Base-by-base conservation (phyloP, 2,888 invertebrate genomes). In the Endotricha flammealis region DNA sequence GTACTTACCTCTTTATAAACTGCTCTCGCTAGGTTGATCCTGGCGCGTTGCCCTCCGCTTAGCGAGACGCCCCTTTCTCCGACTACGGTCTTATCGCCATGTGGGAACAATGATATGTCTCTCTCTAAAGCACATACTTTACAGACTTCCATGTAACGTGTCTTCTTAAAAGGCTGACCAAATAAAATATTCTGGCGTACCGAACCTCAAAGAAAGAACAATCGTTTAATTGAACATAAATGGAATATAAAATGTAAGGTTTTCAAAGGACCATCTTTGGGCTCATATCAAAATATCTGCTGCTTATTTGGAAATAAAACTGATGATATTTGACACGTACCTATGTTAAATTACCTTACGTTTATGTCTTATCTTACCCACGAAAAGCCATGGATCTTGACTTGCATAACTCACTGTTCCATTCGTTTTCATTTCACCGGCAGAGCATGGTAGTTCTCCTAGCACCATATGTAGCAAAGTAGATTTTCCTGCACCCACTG, bases 151-250 rank as follows among this genome's bases (percentile, higher is more conserved):
- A 87, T 92, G 54, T 88, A 92, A 11, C 90, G 87, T 7, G 73
- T 42, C 39, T 73, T 83, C 32, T 66, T 90, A 85, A 90, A 92
- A 45, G 89, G 88, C 60, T 88, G 89, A 0, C 97, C 98, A 67
- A 99, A 98, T 0, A 97, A 72, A 50, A 99, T 96, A 66, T 99
- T 99, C 66, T 98, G 96, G 7, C 95, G 89, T 0, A 99, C 92
- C 12, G 94, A 93, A 4, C 92, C 90, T 78, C n/a, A n/a, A n/a
- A n/a, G n/a, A n/a, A n/a, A n/a, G n/a, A n/a, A n/a, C n/a, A n/a
- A n/a, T n/a, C n/a, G n/a, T n/a, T n/a, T n/a, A n/a, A n/a, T n/a
- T n/a, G n/a, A n/a, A n/a, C n/a, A n/a, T n/a, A n/a, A n/a, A n/a
- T n/a, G n/a, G n/a, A n/a, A n/a, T n/a, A n/a, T n/a, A n/a, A n/a